A percentile compares a stretch with the other conserved stretches of the same genome.
Evolutionary conservation across 2,888 invertebrate genomes (phyloP).

Genomic region (Tiphia femorata): DNA sequence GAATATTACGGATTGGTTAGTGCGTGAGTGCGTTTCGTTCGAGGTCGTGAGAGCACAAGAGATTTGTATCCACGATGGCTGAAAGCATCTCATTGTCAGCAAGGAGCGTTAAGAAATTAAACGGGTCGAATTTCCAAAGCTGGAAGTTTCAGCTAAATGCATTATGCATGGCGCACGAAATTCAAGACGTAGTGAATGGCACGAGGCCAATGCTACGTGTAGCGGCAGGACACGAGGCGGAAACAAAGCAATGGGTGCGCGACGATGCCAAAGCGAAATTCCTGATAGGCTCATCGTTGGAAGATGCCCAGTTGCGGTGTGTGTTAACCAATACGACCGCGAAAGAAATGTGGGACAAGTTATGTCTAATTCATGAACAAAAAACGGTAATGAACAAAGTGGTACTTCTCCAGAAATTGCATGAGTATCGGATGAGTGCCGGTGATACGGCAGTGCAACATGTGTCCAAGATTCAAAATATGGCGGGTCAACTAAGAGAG

Average conservation of each 20-base stretch:
- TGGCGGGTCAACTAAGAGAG: conserved; percentile 21
- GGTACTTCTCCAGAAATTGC: conserved; percentile 25
- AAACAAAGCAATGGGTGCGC: conserved; percentile 21
- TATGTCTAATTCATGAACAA: conserved; percentile 34
- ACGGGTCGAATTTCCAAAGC: conserved; percentile 31
- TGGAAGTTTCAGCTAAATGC: conserved; percentile 34
- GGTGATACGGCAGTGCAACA: conserved; percentile 30
- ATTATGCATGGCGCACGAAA: conserved; percentile 19
- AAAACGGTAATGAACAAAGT: conserved; percentile 36
- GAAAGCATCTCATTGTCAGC: conserved; percentile 5
- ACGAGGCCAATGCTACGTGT: conserved; percentile 7
- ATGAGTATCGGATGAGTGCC: conserved; percentile 23
- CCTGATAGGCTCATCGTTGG: conserved; percentile 28
- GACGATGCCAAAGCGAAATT: conserved; percentile 33
- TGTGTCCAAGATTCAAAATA: conserved; percentile 27
- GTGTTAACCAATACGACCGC: conserved; percentile 26
- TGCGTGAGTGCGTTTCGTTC: neutral
- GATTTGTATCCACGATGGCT: conserved; percentile 2
- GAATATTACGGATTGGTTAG: neutral
- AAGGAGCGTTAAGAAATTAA: conserved; percentile 15
- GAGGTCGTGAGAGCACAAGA: neutral
- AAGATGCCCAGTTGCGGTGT: conserved; percentile 21
- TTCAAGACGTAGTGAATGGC: conserved; percentile 21
- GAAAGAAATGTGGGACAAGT: conserved; percentile 33
- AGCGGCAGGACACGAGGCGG: conserved; percentile 3